These are phyloP conservation scores for Philotrypesis tridentata DNA, from an alignment of 1,140 invertebrate genomes.

Conservation along the genomic window DNA sequence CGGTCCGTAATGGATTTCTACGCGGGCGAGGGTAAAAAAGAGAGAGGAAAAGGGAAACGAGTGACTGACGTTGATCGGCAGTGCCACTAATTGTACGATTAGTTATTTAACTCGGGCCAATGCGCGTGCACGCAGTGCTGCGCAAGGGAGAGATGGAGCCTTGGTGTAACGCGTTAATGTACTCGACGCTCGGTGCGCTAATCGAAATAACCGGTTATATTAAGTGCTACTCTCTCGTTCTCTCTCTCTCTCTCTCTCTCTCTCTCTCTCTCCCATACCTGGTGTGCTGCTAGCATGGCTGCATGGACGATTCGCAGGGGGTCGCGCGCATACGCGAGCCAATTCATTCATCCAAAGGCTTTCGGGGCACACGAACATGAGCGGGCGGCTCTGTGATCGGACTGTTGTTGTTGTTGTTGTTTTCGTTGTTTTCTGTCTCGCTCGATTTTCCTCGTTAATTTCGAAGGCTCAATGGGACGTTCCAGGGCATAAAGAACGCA, in stretches of 20 bases:
- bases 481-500: slow-evolving; percentile 26
- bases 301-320: too few relatives aligned
- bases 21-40: neutral
- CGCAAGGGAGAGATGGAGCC: neutral
- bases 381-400: neutral
- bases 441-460: slow-evolving; percentile 20
- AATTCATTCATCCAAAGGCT: neutral
- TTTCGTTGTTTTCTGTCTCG: slow-evolving; percentile 5
- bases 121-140: neutral
- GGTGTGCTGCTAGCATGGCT: neutral
- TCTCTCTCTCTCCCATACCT: neutral
- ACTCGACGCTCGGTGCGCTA: neutral
- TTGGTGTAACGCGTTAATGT: slow-evolving; percentile 1
- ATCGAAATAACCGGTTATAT: slow-evolving; percentile 42
- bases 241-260: too few relatives aligned
- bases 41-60: neutral
- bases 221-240: slow-evolving; percentile 11
- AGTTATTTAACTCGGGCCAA: slow-evolving; percentile 30
- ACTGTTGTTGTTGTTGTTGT: neutral
- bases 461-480: neutral
- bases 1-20: slow-evolving; percentile 16
- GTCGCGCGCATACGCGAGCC: neutral
- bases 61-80: slow-evolving; percentile 5
- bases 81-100: slow-evolving; percentile 27
- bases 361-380: too few relatives aligned